These are phyloP conservation scores for Psittacula derbiana DNA, from an alignment of 2,797 vertebrate species.

Conservation along the genomic window DNA sequence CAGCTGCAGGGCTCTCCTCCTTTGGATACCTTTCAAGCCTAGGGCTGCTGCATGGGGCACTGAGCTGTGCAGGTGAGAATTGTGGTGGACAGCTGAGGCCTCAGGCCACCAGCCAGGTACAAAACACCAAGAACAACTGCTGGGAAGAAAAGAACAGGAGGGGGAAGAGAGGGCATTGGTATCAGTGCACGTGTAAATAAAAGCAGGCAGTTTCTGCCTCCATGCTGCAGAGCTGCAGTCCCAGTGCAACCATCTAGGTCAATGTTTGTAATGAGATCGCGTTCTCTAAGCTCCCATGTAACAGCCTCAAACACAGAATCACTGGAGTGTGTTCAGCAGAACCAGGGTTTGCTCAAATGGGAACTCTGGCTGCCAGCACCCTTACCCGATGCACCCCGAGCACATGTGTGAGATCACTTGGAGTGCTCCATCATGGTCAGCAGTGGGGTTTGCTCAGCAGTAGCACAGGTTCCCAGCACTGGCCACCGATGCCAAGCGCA, in stretches of 20 bases:
- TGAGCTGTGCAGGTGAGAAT: not conserved
- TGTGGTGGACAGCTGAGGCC: not conserved
- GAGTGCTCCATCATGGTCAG: not conserved
- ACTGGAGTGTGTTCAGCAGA: not conserved
- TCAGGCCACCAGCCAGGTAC: not conserved
- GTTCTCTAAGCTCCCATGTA: not conserved
- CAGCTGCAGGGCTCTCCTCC: not conserved
- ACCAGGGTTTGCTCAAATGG: not conserved
- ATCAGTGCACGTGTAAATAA: not conserved
- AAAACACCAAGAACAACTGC: not conserved
- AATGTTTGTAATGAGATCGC: not conserved
- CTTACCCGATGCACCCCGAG: accelerated
- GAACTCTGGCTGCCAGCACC: not conserved
- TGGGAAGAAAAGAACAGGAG: not conserved
- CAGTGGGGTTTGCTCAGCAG: not conserved
- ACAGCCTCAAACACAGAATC: not conserved
- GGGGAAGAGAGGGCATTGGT: not conserved
- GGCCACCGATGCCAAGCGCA: accelerated
- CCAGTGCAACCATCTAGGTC: not conserved
- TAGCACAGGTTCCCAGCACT: not conserved
- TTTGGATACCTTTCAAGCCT: not conserved
- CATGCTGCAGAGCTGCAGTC: accelerated
- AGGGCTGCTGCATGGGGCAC: not conserved
- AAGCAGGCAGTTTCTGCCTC: not conserved
- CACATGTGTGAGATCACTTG: accelerated